phyloP scores from a whole-genome alignment of 2,113 vertebrate genomes.

The Halcyon malimbica region DNA sequence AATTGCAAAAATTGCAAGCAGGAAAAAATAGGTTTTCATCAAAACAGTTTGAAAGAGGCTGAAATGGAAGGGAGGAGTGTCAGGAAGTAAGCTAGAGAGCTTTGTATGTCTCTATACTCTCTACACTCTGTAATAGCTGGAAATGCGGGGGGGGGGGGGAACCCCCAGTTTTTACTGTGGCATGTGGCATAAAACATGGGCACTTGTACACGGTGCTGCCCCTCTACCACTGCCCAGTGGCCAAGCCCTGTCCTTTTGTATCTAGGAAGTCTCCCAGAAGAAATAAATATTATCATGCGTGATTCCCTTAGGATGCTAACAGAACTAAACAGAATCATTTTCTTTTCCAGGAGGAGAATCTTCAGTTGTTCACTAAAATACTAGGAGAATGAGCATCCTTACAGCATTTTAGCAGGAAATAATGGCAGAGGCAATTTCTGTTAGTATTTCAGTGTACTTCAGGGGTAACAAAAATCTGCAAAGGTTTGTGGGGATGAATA shows the following conservation, averaged over 20 bases:
- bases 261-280: neutral
- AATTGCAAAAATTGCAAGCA: neutral
- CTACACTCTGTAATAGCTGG: neutral
- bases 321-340: constrained; percentile 29
- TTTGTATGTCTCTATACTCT: constrained; percentile 1
- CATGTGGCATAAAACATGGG: neutral
- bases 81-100: neutral
- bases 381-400: constrained; percentile 21
- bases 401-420: constrained; percentile 20
- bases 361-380: constrained; percentile 31
- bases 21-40: neutral
- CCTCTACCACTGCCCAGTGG: neutral
- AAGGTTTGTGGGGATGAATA: constrained; percentile 48
- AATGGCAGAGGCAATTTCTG: constrained; percentile 31
- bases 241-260: neutral
- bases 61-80: neutral
- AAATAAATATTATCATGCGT: neutral
- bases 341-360: constrained; percentile 31
- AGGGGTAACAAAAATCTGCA: constrained; percentile 48
- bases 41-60: neutral
- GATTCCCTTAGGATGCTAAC: neutral
- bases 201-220: neutral
- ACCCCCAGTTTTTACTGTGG: neutral
- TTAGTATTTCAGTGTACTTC: constrained; percentile 24
- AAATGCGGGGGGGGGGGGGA: neutral